Evolutionary conservation across 2,888 invertebrate species (phyloP).

Genomic region (Morpho achilles): DNA sequence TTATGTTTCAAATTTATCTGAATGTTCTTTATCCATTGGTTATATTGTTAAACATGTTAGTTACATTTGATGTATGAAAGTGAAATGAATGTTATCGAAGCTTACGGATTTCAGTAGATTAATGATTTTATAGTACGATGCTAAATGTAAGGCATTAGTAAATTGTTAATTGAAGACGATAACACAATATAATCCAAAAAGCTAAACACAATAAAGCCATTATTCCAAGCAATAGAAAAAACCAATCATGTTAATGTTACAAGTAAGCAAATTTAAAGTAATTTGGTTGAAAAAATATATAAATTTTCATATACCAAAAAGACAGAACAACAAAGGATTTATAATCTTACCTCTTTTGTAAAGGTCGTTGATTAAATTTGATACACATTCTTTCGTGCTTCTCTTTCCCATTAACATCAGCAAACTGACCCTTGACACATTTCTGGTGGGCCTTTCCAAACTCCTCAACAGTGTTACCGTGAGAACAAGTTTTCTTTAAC

Average conservation of each 20-base stretch:
- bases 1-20: too few relatives aligned
- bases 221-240: too few relatives aligned
- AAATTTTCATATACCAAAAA: too few relatives aligned
- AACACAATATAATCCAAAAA: too few relatives aligned
- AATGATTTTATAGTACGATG: neutral
- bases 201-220: too few relatives aligned
- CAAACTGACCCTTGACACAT: slow-evolving; percentile 65
- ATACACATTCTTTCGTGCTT: slow-evolving; percentile 76
- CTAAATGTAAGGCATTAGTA: too few relatives aligned
- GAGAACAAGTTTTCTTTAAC: slow-evolving; percentile 63
- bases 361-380: slow-evolving; percentile 71
- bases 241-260: too few relatives aligned
- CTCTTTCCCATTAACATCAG: slow-evolving; percentile 42
- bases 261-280: too few relatives aligned
- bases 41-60: neutral
- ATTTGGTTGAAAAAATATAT: neutral
- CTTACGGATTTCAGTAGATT: neutral
- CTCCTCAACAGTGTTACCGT: slow-evolving; percentile 69
- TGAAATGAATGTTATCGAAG: neutral
- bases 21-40: too few relatives aligned
- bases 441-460: slow-evolving; percentile 75
- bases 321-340: too few relatives aligned
- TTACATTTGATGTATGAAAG: neutral
- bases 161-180: too few relatives aligned
- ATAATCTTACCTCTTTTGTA: slow-evolving; percentile 61